Percentiles rank a stretch among this genome's conserved stretches.
These are phyloP conservation scores for Brachypterus glaber DNA, from an alignment of 2,888 invertebrate species.

Conservation along the genomic window DNA sequence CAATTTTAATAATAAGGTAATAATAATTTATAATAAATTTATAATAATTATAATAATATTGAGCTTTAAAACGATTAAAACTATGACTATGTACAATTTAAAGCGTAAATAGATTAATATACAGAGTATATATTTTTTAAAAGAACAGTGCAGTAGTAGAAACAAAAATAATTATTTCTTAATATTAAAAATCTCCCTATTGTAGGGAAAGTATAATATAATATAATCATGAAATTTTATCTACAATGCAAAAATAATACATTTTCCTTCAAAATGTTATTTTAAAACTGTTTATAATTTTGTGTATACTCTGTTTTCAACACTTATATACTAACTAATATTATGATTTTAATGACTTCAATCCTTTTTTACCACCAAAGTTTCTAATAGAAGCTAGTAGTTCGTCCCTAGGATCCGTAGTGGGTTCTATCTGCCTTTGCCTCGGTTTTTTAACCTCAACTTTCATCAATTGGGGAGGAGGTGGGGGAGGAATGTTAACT, in stretches of 20 bases:
- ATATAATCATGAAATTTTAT: too few species aligned
- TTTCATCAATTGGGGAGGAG: conserved; percentile 35
- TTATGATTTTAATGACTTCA: conserved; percentile 33
- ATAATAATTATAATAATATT: too few species aligned
- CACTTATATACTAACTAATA: too few species aligned
- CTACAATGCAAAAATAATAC: conserved; percentile 7
- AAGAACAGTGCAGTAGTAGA: too few species aligned
- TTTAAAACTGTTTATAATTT: too few species aligned
- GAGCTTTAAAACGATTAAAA: conserved; percentile 26
- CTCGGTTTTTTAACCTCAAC: conserved; percentile 23
- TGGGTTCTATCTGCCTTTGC: conserved; percentile 20
- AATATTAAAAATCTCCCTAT: too few species aligned
- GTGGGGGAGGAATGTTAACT: conserved; percentile 31
- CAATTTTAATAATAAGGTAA: too few species aligned
- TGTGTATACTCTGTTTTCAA: too few species aligned
- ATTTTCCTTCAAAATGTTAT: conserved; percentile 6
- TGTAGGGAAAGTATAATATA: too few species aligned
- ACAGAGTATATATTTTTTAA: too few species aligned
- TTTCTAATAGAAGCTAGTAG: conserved; percentile 62
- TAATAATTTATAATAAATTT: too few species aligned
- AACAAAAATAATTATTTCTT: too few species aligned
- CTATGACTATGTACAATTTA: conserved; percentile 20
- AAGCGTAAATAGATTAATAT: conserved; percentile 7
- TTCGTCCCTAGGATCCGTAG: conserved; percentile 52
- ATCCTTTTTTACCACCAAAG: conserved; percentile 48